phyloP scores from a whole-genome alignment of 2,797 vertebrate species.

The Propithecus perrieri region DNA sequence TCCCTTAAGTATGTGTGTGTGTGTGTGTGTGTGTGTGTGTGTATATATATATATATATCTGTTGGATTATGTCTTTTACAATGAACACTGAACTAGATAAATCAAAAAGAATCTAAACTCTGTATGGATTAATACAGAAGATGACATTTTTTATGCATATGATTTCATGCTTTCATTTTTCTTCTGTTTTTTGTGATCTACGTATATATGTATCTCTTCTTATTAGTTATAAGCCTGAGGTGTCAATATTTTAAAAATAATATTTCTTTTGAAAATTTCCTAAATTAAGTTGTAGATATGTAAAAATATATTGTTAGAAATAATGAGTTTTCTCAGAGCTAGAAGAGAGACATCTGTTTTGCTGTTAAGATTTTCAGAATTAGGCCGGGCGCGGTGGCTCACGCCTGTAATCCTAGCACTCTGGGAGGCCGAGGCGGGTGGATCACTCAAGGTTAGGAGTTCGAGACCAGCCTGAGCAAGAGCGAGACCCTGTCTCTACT shows the following conservation, averaged over 20 bases:
- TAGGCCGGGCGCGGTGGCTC: too few relatives aligned
- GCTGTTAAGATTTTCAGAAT: slow-evolving; percentile 7
- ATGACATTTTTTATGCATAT: not conserved
- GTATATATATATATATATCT: not conserved
- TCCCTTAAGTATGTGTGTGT: not conserved
- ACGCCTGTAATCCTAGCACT: too few relatives aligned
- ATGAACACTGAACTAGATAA: not conserved
- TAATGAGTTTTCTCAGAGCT: not conserved
- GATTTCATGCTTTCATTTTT: not conserved
- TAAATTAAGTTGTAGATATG: slow-evolving; percentile 9
- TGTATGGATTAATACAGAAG: not conserved
- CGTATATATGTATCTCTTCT: not conserved
- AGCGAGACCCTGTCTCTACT: too few relatives aligned
- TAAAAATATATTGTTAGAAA: slow-evolving; percentile 29
- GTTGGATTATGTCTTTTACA: slow-evolving; percentile 1
- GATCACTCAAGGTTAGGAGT: too few relatives aligned
- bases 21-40: too few relatives aligned
- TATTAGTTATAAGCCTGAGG: not conserved
- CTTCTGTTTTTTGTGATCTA: not conserved
- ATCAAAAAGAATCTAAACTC: not conserved
- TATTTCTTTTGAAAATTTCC: slow-evolving; percentile 4
- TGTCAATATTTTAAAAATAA: not conserved
- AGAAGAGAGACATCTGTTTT: not conserved
- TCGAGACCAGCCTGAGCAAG: too few relatives aligned
- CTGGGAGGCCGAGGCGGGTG: too few relatives aligned